phyloP scores from a whole-genome alignment of 2,797 vertebrate genomes.

The Enteromius radiatus region DNA sequence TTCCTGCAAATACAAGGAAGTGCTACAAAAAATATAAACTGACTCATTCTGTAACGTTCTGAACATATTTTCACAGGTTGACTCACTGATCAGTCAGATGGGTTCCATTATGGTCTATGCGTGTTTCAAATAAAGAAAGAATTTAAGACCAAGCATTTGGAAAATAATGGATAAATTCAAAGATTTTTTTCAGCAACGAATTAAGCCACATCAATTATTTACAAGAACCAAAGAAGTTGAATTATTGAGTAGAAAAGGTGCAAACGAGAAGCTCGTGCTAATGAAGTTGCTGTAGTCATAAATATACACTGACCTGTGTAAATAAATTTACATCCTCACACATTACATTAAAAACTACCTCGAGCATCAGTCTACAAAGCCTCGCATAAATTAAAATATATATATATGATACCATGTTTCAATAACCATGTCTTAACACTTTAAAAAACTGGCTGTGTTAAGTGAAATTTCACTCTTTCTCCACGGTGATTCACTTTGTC shows the following conservation, averaged over 20 bases:
- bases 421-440: not conserved
- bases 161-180: not conserved
- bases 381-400: not conserved
- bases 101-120: not conserved
- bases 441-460: not conserved
- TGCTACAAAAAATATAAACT: not conserved
- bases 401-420: not conserved
- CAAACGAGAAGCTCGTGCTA: constrained; percentile 35
- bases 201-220: constrained; percentile 55
- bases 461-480: not conserved
- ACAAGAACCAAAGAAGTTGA: constrained; percentile 51
- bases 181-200: not conserved
- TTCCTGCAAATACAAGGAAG: not conserved
- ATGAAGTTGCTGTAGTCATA: not conserved
- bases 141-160: not conserved
- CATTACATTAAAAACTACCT: not conserved
- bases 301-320: constrained; percentile 29
- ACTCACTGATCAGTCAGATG: not conserved
- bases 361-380: not conserved
- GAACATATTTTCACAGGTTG: not conserved
- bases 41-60: constrained; percentile 19
- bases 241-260: constrained; percentile 58
- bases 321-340: constrained; percentile 24
- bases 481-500: not conserved
- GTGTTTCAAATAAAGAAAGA: not conserved